Evolutionary conservation across 2,888 invertebrate species (phyloP).

Genomic region (Alloplasta piceator): DNA sequence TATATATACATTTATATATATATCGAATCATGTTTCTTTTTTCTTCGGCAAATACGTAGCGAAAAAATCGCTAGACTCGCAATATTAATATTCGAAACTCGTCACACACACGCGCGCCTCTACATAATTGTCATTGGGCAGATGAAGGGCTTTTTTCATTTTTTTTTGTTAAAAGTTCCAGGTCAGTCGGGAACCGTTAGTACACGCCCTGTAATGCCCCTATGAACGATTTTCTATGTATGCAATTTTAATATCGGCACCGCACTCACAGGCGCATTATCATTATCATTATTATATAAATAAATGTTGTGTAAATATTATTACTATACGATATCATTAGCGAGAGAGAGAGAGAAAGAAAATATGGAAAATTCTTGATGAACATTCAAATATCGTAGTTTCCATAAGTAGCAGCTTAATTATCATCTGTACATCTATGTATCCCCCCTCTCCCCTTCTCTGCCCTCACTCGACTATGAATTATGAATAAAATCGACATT

Average conservation of each 20-base stretch:
- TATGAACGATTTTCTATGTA: constrained; percentile 58
- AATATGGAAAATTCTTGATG: constrained; percentile 68
- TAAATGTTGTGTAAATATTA: constrained; percentile 80
- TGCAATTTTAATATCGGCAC: constrained; percentile 65
- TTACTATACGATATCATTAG: constrained; percentile 70
- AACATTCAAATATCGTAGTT: constrained; percentile 76
- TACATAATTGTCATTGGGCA: constrained; percentile 71
- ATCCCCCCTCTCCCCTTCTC: constrained; percentile 34
- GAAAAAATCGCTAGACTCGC: constrained; percentile 37
- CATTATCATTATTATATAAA: constrained; percentile 72
- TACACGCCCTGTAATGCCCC: constrained; percentile 45
- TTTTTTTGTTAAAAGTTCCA: constrained; percentile 59
- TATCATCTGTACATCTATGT: constrained; percentile 82
- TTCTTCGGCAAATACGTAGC: constrained; percentile 20
- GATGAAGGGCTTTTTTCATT: constrained; percentile 67
- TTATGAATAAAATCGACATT: constrained; percentile 76
- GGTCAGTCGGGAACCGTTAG: constrained; percentile 48
- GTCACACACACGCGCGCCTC: constrained; percentile 60
- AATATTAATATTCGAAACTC: constrained; percentile 60
- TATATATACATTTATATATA: constrained; percentile 21
- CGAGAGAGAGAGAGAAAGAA: constrained; percentile 55
- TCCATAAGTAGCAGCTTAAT: constrained; percentile 78
- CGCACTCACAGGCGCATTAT: constrained; percentile 70
- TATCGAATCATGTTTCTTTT: neutral
- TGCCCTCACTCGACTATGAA: constrained; percentile 75